Evolutionary conservation across 2,113 vertebrate species (phyloP), one percentile per base, ranked within the genome.

Genomic region (Perca flavescens): DNA sequence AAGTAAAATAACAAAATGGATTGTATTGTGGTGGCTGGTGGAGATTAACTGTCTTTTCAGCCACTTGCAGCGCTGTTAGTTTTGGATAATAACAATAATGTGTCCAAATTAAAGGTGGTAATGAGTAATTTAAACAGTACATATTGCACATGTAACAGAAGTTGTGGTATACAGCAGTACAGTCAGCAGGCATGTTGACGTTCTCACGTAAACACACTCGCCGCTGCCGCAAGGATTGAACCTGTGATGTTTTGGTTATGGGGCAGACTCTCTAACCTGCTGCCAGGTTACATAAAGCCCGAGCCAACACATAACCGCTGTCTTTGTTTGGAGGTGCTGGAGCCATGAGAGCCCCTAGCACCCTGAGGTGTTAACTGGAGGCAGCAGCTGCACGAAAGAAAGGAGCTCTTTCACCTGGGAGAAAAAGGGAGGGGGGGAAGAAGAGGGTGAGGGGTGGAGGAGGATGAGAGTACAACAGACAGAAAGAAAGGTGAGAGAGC

Each of bases 281-380:
- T 86, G 89, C 88, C 83, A 86, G 80, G 79, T 89, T 81, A 85
- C 64, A 86, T 80, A 83, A 86, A 88, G 80, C 79, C 49, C 40
- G 31, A 6, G 82, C 83, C 65, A 57, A 87, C 79, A 77, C 80
- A 93, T 90, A 90, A 93, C 80, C 80, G 60, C 79, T 22, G 79
- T 84, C 87, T 93, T 90, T 93, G 93, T 94, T 86, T 77, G 31
- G 54, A 74, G 85, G 85, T 49, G 81, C 65, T 15, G 72, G 72
- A 68, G 81, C 79, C 56, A 50, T 66, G 47, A 80, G 78, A 86
- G 83, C 85, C 82, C 65, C 49, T 7, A 69, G 70, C 83, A 85
- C 58, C 79, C 67, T 0, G 78, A 90, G 86, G 86, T 87, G 85
- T 93, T 92, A 92, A 91, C 86, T 84, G 87, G 76, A 86, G 83